Conservation (phyloP, 2,888 invertebrate genomes). For the Odontothrips loti region DNA sequence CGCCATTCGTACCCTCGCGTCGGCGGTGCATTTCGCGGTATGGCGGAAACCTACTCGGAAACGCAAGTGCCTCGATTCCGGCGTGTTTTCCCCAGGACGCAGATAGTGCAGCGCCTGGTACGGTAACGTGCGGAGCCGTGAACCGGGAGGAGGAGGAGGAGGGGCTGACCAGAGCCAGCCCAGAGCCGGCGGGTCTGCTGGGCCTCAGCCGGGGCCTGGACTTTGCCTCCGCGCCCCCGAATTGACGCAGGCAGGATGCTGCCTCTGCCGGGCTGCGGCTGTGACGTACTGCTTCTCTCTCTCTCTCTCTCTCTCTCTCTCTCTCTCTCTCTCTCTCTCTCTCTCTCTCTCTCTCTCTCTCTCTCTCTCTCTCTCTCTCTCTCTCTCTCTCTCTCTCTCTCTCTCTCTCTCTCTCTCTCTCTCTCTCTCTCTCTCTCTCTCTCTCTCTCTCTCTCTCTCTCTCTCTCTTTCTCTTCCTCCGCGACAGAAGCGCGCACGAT, state of each 20-base stretch:
- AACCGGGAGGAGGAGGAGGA: neutral
- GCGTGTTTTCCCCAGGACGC: no score
- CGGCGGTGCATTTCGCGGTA: no score
- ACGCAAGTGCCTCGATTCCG: no score
- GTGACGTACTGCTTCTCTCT: neutral
- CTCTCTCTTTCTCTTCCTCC: neutral
- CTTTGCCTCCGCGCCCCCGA: conserved; percentile 43
- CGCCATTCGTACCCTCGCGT: no score
- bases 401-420: no score
- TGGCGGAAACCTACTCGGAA: no score
- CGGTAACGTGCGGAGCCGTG: neutral
- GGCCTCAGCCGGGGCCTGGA: conserved; percentile 43
- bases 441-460: no score
- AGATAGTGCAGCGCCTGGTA: no score
- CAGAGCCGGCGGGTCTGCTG: conserved; percentile 39
- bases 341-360: neutral
- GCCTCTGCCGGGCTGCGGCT: conserved; percentile 51
- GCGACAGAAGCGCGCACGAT: neutral
- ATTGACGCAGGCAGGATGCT: conserved; percentile 33
- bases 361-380: no score
- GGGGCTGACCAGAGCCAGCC: conserved; percentile 42
- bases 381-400: neutral
- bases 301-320: no score
- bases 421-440: no score
- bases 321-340: neutral